These are phyloP conservation scores for Vannuccia rotundouncinata DNA, from an alignment of 2,888 invertebrate species.

Conservation along the genomic window DNA sequence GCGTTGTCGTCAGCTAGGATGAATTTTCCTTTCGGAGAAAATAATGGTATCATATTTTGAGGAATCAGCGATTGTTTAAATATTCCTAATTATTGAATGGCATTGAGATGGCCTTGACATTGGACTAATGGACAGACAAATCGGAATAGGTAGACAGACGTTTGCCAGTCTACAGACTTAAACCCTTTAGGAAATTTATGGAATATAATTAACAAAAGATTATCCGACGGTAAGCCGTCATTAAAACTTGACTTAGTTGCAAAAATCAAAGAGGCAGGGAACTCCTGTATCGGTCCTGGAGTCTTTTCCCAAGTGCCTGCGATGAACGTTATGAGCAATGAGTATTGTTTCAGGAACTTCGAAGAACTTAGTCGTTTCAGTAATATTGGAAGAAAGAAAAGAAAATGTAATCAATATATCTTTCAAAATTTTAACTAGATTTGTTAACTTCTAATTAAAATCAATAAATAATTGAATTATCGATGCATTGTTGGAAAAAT, in stretches of 20 bases:
- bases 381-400: too few relatives aligned
- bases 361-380: too few relatives aligned
- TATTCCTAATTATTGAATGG: slow-evolving; percentile 10
- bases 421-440: too few relatives aligned
- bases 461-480: too few relatives aligned
- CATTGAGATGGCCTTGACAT: slow-evolving; percentile 23
- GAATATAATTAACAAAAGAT: slow-evolving; percentile 23
- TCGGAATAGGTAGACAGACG: slow-evolving; percentile 13
- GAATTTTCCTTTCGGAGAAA: slow-evolving; percentile 18
- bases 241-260: slow-evolving; percentile 12
- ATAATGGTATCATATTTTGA: slow-evolving; percentile 19
- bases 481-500: too few relatives aligned
- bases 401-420: too few relatives aligned
- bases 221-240: slow-evolving; percentile 21
- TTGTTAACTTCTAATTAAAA: too few relatives aligned
- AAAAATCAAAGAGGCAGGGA: slow-evolving; percentile 3
- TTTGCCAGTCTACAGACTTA: not conserved
- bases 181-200: slow-evolving; percentile 13
- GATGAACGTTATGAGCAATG: too few relatives aligned
- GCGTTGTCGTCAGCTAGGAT: slow-evolving; percentile 1
- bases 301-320: too few relatives aligned
- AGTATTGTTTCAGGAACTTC: too few relatives aligned
- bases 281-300: slow-evolving; percentile 24
- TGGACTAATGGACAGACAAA: slow-evolving; percentile 18
- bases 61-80: slow-evolving; percentile 21